These are phyloP conservation scores for Aulostomus chinensis DNA, from an alignment of 2,797 vertebrate species.

Conservation along the genomic window DNA sequence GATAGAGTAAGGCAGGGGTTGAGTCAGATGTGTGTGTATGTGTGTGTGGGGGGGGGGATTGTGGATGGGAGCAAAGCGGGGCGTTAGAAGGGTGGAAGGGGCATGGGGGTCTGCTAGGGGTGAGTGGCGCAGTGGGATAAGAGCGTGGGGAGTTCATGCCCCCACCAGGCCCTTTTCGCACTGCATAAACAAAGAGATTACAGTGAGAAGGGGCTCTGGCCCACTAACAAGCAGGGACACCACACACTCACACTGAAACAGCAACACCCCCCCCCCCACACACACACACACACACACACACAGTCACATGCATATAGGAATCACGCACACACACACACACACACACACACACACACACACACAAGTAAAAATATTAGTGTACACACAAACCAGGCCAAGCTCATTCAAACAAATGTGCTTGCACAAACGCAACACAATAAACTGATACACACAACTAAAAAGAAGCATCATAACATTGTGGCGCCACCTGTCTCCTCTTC, in stretches of 20 bases:
- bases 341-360: background rate
- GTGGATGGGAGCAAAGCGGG: slow-evolving; percentile 54
- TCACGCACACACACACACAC: slow-evolving; percentile 1
- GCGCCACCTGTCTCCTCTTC: slow-evolving; percentile 81
- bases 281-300: slow-evolving; percentile 26
- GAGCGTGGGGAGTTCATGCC: slow-evolving; percentile 81
- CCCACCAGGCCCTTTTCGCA: slow-evolving; percentile 76
- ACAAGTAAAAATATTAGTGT: slow-evolving; percentile 10
- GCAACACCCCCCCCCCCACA: slow-evolving; percentile 14
- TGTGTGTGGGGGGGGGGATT: no score
- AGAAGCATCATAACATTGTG: slow-evolving; percentile 89
- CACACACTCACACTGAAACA: slow-evolving; percentile 48
- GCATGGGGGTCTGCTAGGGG: slow-evolving; percentile 74
- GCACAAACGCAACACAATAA: slow-evolving; percentile 53
- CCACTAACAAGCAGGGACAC: slow-evolving; percentile 82
- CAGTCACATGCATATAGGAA: no score
- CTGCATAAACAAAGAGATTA: slow-evolving; percentile 85
- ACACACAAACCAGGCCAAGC: slow-evolving; percentile 28
- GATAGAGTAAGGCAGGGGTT: slow-evolving; percentile 33
- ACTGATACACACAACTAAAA: slow-evolving; percentile 76
- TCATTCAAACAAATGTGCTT: slow-evolving; percentile 33
- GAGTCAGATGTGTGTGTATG: slow-evolving; percentile 36
- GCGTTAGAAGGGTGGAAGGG: slow-evolving; percentile 61
- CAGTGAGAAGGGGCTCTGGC: slow-evolving; percentile 78
- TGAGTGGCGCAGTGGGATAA: slow-evolving; percentile 74